These are phyloP conservation scores for Nycticebus coucang DNA, from an alignment of 2,113 vertebrate species.

Conservation along the genomic window DNA sequence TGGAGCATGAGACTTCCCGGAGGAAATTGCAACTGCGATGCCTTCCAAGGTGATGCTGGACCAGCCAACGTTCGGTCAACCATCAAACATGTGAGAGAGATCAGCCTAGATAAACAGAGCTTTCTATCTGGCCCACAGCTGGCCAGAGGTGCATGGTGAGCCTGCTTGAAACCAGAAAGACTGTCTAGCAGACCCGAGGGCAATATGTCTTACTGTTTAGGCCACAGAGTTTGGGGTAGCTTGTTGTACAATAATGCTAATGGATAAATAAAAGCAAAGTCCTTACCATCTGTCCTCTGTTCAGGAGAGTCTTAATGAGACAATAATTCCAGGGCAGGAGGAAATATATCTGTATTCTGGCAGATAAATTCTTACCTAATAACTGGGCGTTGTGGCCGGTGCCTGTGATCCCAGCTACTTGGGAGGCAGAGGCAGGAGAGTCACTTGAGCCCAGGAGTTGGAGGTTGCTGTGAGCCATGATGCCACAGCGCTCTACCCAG, in stretches of 20 bases:
- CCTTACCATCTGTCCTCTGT: conserved; percentile 5
- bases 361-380: neutral
- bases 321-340: conserved; percentile 17
- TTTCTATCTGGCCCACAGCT: neutral
- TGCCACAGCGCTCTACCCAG: no score
- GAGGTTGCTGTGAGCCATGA: no score
- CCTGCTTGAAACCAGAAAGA: neutral
- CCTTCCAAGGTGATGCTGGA: neutral
- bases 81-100: neutral
- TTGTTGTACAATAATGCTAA: neutral
- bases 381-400: no score
- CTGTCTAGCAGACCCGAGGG: neutral
- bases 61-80: neutral
- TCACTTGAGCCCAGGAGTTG: no score
- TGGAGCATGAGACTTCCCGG: neutral
- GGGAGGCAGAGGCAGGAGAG: no score
- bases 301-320: conserved; percentile 17
- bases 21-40: neutral
- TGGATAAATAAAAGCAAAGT: neutral
- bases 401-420: no score
- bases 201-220: neutral
- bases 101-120: neutral
- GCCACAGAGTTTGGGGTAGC: neutral
- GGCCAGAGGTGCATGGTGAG: neutral
- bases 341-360: conserved; percentile 9